These are phyloP conservation scores for Sinocyclocheilus maitianheensis DNA, from an alignment of 2,113 vertebrate species.

Conservation along the genomic window DNA sequence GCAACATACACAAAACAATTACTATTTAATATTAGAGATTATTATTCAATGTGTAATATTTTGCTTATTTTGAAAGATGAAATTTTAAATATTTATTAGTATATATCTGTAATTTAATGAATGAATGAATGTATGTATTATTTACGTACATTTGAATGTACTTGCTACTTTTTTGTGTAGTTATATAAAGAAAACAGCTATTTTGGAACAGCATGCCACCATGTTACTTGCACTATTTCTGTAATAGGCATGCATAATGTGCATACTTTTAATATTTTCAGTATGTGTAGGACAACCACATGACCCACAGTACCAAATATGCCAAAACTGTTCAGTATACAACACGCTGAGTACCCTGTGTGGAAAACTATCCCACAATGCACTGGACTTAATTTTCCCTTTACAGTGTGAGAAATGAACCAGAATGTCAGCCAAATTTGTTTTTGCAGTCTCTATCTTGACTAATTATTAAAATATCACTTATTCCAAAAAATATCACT, in stretches of 20 bases:
- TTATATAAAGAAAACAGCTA: not conserved
- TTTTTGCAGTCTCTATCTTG: not conserved
- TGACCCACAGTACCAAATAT: not conserved
- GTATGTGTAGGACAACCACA: not conserved
- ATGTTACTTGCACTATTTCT: not conserved
- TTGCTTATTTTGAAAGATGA: not conserved
- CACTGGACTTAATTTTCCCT: not conserved
- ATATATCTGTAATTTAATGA: not conserved
- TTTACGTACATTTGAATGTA: not conserved
- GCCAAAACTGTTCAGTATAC: not conserved
- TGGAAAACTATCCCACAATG: not conserved
- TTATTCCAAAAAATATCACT: no score
- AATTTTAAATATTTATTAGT: not conserved
- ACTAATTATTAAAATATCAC: not conserved
- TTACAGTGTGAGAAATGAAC: not conserved
- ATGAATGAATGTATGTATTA: not conserved
- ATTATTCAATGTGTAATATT: not conserved
- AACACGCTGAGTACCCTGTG: not conserved
- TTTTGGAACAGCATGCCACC: not conserved
- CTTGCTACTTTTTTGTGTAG: not conserved
- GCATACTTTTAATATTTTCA: not conserved
- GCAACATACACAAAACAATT: conserved; percentile 18
- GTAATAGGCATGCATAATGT: not conserved
- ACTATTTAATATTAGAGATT: not conserved
- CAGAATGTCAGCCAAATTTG: not conserved